A percentile compares a stretch with the other conserved stretches of the same genome.
phyloP scores from a whole-genome alignment of 2,888 invertebrate genomes.

The Urechis unicinctus region DNA sequence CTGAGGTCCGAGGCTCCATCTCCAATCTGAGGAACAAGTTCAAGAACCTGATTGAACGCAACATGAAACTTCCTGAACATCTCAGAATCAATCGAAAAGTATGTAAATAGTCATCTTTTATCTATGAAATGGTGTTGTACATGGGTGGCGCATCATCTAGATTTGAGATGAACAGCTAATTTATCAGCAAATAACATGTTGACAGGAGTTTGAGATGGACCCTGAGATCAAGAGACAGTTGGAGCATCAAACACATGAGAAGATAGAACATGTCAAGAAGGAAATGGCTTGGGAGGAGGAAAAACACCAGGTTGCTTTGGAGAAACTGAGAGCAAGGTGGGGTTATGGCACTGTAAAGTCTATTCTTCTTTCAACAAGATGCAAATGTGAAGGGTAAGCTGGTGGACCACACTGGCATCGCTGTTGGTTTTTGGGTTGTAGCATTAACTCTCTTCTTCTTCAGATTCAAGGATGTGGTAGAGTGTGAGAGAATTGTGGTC shows the following conservation, averaged over 20 bases:
- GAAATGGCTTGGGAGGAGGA: conserved; percentile 50
- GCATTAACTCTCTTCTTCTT: background rate
- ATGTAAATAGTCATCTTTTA: conserved; percentile 9
- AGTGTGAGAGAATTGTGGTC: conserved; percentile 47
- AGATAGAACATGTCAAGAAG: conserved; percentile 38
- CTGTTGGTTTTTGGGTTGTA: background rate
- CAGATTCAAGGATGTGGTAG: conserved; percentile 48
- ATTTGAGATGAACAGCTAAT: background rate
- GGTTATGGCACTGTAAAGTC: background rate
- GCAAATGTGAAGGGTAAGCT: conserved; percentile 48
- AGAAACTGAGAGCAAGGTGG: conserved; percentile 43
- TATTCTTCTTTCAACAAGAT: conserved; percentile 35
- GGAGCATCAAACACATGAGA: conserved; percentile 37
- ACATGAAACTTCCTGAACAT: conserved; percentile 37
- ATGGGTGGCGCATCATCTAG: too few species aligned
- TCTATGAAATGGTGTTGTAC: too few species aligned
- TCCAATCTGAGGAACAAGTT: conserved; percentile 43
- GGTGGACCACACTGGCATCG: too few species aligned
- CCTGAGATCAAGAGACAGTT: conserved; percentile 44
- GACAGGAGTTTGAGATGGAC: conserved; percentile 51
- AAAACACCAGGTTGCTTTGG: conserved; percentile 42
- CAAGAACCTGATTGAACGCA: conserved; percentile 39
- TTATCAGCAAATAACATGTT: background rate
- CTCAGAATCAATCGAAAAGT: conserved; percentile 39
- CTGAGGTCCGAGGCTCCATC: conserved; percentile 38